Percentiles rank a stretch among this genome's conserved stretches.
phyloP scores from a whole-genome alignment of 2,888 invertebrate species.

The Sinohyriopsis cumingii region DNA sequence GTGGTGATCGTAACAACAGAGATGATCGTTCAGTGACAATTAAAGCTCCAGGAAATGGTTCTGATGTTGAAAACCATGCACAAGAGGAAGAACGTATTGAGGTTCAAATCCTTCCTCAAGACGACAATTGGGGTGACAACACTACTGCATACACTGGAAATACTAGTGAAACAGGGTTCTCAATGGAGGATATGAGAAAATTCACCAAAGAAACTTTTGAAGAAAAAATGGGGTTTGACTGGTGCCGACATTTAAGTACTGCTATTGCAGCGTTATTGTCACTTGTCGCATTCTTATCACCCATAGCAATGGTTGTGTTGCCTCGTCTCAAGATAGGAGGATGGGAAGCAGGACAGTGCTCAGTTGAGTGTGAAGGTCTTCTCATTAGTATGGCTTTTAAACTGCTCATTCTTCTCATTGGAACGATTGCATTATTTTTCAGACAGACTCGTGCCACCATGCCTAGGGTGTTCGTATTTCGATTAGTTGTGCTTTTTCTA shows the following conservation, averaged over 20 bases:
- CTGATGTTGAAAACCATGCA: conserved; percentile 46
- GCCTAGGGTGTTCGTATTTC: conserved; percentile 92
- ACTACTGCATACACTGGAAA: conserved; percentile 96
- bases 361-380: conserved; percentile 81
- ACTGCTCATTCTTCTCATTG: conserved; percentile 88
- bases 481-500: conserved; percentile 90
- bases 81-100: conserved; percentile 78
- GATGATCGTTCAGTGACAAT: conserved; percentile 66
- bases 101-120: conserved; percentile 95
- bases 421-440: conserved; percentile 93
- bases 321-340: conserved; percentile 85
- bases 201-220: conserved; percentile 64
- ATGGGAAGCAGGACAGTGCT: conserved; percentile 57
- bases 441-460: conserved; percentile 88
- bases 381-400: conserved; percentile 93
- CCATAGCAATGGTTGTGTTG: conserved; percentile 93
- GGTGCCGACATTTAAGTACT: conserved; percentile 82
- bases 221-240: conserved; percentile 61
- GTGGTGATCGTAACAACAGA: conserved; percentile 42
- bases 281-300: conserved; percentile 89
- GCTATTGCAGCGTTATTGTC: conserved; percentile 86
- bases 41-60: conserved; percentile 58
- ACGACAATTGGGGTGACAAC: conserved; percentile 99
- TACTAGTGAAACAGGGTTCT: conserved; percentile 95
- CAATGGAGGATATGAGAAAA: conserved; percentile 84